Conservation (phyloP, 2,888 invertebrate genomes). For the Drosophila yooni region DNA sequence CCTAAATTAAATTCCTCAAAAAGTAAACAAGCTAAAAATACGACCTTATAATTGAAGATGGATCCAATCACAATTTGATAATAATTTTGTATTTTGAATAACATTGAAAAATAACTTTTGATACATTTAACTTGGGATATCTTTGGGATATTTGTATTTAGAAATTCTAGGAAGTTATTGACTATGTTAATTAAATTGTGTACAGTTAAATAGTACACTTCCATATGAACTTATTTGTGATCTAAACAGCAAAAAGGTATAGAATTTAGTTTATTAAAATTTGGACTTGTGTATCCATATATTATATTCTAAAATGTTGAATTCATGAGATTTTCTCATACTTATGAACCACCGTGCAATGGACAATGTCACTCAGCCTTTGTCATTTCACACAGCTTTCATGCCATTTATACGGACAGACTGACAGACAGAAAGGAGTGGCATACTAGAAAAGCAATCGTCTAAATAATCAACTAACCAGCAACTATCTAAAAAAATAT, state of each 20-base stretch:
- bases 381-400: conserved; percentile 69
- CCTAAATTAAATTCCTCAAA: background rate
- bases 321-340: background rate
- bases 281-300: background rate
- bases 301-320: background rate
- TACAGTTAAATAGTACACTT: too few relatives aligned
- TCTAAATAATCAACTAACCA: conserved; percentile 45
- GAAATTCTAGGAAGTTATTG: background rate
- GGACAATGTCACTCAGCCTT: conserved; percentile 34
- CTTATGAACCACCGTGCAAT: conserved; percentile 38
- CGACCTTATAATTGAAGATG: background rate
- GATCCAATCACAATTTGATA: background rate
- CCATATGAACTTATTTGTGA: too few relatives aligned
- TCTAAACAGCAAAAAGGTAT: background rate
- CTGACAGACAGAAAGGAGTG: conserved; percentile 61
- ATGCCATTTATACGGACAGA: conserved; percentile 63
- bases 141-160: background rate
- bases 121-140: background rate
- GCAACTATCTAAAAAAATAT: conserved; percentile 62
- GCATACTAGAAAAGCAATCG: conserved; percentile 43
- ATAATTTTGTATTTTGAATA: background rate
- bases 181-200: too few relatives aligned
- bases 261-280: background rate
- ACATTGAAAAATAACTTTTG: background rate
- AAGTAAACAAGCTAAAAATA: background rate